These are phyloP conservation scores for Pemphigus obesinymphae DNA, from an alignment of 1,140 invertebrate genomes.

Conservation along the genomic window DNA sequence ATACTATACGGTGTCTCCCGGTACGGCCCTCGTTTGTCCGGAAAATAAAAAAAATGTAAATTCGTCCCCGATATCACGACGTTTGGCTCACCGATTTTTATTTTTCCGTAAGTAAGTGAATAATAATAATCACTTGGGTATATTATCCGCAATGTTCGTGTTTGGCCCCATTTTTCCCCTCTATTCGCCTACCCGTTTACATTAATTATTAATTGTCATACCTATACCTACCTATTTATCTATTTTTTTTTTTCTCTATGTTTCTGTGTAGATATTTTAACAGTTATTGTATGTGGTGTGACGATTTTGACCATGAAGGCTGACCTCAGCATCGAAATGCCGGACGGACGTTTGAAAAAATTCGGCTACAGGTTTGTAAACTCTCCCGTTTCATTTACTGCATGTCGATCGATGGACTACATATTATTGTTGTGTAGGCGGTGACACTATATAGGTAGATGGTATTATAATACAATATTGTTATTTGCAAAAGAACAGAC, in stretches of 20 bases:
- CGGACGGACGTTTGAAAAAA: conserved; percentile 13
- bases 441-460: too few relatives aligned
- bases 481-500: neutral
- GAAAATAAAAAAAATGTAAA: too few relatives aligned
- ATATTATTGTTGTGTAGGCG: neutral
- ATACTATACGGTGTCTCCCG: too few relatives aligned
- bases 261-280: neutral
- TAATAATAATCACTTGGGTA: too few relatives aligned
- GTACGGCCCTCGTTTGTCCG: too few relatives aligned
- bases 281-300: neutral
- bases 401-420: too few relatives aligned
- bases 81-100: too few relatives aligned
- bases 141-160: neutral
- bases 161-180: neutral
- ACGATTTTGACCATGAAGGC: neutral
- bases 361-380: conserved; percentile 25
- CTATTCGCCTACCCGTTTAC: neutral
- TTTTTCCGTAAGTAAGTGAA: too few relatives aligned
- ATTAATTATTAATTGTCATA: neutral
- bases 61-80: too few relatives aligned
- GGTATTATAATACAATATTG: too few relatives aligned
- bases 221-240: neutral
- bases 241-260: neutral
- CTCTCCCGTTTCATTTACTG: too few relatives aligned
- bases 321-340: conserved; percentile 28